Evolutionary conservation across 1,140 invertebrate genomes (phyloP).

Genomic region (Parapsyche elsis): DNA sequence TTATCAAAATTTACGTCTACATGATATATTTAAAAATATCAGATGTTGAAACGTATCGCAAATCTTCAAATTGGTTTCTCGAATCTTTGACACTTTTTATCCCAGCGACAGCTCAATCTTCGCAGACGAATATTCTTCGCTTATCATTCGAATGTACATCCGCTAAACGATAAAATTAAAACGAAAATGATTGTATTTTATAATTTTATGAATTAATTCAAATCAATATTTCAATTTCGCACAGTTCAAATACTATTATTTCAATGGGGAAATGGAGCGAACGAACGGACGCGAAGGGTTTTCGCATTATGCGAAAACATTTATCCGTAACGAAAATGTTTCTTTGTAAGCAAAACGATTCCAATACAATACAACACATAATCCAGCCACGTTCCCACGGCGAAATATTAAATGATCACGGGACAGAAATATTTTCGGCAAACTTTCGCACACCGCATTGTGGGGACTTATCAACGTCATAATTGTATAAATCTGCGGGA

Average conservation of each 20-base stretch:
- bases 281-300: no score
- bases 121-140: no score
- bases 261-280: no score
- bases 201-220: no score
- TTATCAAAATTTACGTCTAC: no score
- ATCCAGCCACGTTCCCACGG: background rate
- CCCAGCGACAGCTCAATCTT: no score
- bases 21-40: background rate
- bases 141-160: no score
- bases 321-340: constrained; percentile 5
- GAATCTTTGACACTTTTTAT: constrained; percentile 1
- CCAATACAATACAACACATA: background rate
- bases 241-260: no score
- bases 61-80: background rate
- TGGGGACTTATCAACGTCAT: constrained; percentile 32
- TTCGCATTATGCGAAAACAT: background rate
- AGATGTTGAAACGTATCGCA: background rate
- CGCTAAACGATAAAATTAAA: no score
- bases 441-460: constrained; percentile 11
- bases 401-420: constrained; percentile 9
- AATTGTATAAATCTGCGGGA: constrained; percentile 34
- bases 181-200: no score
- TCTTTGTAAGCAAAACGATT: constrained; percentile 4
- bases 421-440: background rate
- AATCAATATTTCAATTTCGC: no score